phyloP scores from a whole-genome alignment of 2,113 vertebrate species.

The Chloebia gouldiae region DNA sequence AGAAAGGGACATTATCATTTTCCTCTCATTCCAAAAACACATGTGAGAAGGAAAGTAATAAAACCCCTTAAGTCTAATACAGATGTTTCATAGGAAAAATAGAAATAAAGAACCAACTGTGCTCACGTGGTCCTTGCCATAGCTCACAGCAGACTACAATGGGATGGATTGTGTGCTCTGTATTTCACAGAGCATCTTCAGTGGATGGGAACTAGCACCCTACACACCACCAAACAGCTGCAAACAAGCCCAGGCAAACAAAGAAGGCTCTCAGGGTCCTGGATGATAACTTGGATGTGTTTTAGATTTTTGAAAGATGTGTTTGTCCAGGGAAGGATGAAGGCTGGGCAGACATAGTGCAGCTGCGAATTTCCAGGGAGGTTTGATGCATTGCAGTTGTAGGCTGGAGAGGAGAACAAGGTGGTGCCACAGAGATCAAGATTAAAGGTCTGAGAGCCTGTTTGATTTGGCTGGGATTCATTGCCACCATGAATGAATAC shows the following conservation, averaged over 20 bases:
- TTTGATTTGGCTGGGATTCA: conserved; percentile 23
- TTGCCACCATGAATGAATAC: neutral
- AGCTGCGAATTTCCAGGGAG: conserved; percentile 33
- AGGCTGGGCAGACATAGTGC: neutral
- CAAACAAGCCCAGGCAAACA: conserved; percentile 4
- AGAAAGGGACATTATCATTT: neutral
- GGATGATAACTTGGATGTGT: neutral
- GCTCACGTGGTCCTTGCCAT: neutral
- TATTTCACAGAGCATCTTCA: neutral
- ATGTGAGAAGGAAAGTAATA: neutral
- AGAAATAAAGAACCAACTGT: neutral
- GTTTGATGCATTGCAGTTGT: neutral
- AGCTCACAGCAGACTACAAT: neutral
- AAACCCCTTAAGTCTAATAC: neutral
- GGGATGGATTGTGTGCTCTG: neutral
- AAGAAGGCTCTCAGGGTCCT: conserved; percentile 6
- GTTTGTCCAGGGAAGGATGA: conserved; percentile 10
- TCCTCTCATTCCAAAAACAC: neutral
- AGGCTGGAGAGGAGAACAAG: neutral
- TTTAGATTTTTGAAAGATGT: conserved; percentile 23
- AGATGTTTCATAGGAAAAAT: neutral
- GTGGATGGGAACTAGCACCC: neutral
- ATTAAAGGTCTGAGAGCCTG: neutral
- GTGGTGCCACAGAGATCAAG: neutral
- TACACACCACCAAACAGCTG: neutral